Percentiles rank a stretch among this genome's conserved stretches.
Evolutionary conservation across 2,888 invertebrate species (phyloP).

Genomic region (Anthrax anthrax): DNA sequence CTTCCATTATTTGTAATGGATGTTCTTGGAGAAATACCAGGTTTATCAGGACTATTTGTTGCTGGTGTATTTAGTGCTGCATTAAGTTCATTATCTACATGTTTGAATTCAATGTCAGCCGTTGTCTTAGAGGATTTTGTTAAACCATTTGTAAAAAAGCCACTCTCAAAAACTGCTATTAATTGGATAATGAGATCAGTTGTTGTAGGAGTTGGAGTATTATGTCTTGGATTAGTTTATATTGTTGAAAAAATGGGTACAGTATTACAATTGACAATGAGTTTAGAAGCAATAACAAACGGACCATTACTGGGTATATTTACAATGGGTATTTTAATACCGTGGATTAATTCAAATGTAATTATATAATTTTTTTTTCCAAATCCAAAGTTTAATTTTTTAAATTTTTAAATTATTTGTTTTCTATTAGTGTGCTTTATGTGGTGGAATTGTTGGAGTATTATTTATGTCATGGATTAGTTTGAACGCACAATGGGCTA

Average conservation of each 20-base stretch:
- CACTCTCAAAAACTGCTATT: slow-evolving; percentile 39
- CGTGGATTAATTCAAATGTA: slow-evolving; percentile 51
- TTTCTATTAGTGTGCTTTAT: slow-evolving; percentile 40
- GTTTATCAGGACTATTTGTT: slow-evolving; percentile 74
- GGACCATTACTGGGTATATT: slow-evolving; percentile 53
- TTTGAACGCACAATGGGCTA: slow-evolving; percentile 46
- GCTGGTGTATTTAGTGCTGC: slow-evolving; percentile 86
- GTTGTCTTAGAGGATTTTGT: slow-evolving; percentile 61
- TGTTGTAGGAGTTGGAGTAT: slow-evolving; percentile 50
- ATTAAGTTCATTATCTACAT: slow-evolving; percentile 63
- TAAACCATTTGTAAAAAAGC: slow-evolving; percentile 43
- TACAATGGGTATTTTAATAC: slow-evolving; percentile 52
- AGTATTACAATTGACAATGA: slow-evolving; percentile 50
- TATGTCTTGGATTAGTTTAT: slow-evolving; percentile 53
- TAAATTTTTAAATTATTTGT: not conserved
- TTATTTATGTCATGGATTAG: slow-evolving; percentile 45
- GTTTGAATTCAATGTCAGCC: slow-evolving; percentile 63
- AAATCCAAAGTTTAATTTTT: not conserved
- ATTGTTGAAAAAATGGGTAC: slow-evolving; percentile 65
- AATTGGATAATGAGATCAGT: slow-evolving; percentile 54
- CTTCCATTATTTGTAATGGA: slow-evolving; percentile 80
- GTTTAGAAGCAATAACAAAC: slow-evolving; percentile 53
- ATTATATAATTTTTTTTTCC: too few species aligned
- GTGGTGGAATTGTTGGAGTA: slow-evolving; percentile 43
- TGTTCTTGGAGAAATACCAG: slow-evolving; percentile 56